phyloP scores from a whole-genome alignment of 2,888 invertebrate species.

The Sicus ferrugineus region DNA sequence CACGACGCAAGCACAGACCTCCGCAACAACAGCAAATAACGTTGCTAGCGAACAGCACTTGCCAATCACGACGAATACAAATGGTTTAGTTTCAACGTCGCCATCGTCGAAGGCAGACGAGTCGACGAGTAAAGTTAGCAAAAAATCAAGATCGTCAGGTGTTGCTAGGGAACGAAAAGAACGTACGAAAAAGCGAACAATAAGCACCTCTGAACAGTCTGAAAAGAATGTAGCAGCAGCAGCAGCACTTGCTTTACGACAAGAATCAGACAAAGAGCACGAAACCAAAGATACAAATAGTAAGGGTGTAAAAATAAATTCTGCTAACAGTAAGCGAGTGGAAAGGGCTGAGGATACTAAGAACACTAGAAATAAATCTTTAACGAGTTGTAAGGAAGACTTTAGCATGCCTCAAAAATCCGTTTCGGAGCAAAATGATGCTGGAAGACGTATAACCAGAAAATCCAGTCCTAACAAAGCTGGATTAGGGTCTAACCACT shows the following conservation, averaged over 20 bases:
- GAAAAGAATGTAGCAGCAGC: not conserved
- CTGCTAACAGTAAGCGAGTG: not conserved
- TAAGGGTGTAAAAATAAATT: not conserved
- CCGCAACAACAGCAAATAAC: constrained; percentile 32
- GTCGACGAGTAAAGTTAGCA: constrained; percentile 18
- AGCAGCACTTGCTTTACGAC: too few species aligned
- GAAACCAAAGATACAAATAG: not conserved
- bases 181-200: constrained; percentile 47
- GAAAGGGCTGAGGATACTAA: not conserved
- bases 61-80: constrained; percentile 48
- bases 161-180: constrained; percentile 45
- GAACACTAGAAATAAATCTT: not conserved
- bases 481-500: constrained; percentile 38
- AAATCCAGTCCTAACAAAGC: not conserved
- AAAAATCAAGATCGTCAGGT: constrained; percentile 46
- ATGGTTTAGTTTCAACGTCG: constrained; percentile 42
- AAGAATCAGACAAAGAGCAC: not conserved
- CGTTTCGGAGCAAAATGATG: not conserved
- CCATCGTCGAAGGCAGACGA: constrained; percentile 52
- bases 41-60: constrained; percentile 41
- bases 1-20: constrained; percentile 28
- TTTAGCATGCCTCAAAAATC: not conserved
- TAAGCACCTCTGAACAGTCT: not conserved
- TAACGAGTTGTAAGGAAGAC: not conserved
- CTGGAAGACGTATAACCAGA: not conserved